Evolutionary conservation across 2,888 invertebrate genomes (phyloP), one percentile per base, ranked within the genome.

Genomic region (Lordiphosa fenestrarum): DNA sequence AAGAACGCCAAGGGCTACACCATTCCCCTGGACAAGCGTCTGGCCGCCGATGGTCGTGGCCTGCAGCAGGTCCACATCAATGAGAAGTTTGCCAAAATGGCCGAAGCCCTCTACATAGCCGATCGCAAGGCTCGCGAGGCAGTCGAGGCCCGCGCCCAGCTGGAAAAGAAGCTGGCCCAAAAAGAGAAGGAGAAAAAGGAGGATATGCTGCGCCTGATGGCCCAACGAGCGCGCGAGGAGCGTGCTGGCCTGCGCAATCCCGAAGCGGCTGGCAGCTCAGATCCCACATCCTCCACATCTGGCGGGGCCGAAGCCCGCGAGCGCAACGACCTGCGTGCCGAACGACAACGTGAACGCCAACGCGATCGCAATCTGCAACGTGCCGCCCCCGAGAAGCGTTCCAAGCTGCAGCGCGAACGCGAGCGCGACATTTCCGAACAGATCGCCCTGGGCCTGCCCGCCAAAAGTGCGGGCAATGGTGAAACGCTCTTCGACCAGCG

Each of bases 121-220:
- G 99, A 99, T 88, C 90, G 96, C 84, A 99, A 99, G 90, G 98
- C 99, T 0, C 91, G 99, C 42, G 99, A 99, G 89, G 98, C 98
- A 1, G 99, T 99, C 0, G 99, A 99, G 87, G 97, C 97, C 75
- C 91, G 99, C 25, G 97, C 98, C 0, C 97, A 98, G 86, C 91
- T 99, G 1, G 99, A 99, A 89, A 95, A 97, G 90, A 96, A 98
- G 90, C 89, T 99, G 70, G 99, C 99, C 0, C 98, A 99, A 88
- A 96, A 98, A 78, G 98, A 99, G 88, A 99, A 99, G 87, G 98
- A 98, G 88, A 96, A 96, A 90, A 98, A 98, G 82, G 98, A 99
- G 87, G 98, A 98, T 72, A 95, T 96, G 90, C 90, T 99, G 82
- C 91, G 98, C 40, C 93, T 95, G 89, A 91, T 99, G 88, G 99